Evolutionary conservation across 2,113 vertebrate species (phyloP), one percentile per base, ranked within the genome.

Genomic region (Periophthalmus modestus): DNA sequence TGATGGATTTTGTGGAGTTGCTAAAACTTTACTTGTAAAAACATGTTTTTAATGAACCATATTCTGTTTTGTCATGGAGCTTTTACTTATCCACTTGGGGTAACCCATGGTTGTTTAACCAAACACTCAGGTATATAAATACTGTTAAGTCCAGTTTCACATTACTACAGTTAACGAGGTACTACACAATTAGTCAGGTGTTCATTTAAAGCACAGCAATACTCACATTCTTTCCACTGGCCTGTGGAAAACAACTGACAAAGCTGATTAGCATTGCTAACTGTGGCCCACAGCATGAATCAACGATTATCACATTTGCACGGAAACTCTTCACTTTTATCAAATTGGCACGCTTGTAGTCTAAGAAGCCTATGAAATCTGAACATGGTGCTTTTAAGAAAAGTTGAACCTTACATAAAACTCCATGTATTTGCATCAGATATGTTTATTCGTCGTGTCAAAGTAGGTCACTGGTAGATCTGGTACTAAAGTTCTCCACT

Each of bases 151-250:
- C 39, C 43, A 1, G 14, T 28, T 34, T 36, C 59, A 67, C 57
- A 68, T 59, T 58, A 66, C 54, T 71, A 65, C 62, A 55, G 33
- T 59, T 62, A 72, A 67, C 16, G 39, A 72, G 54, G 19, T 2
- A 47, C 16, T 47, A 69, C 21, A 74, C 52, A 84, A 71, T 79
- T 21, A 77, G 73, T 28, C 48, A 52, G 36, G 77, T 55, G 23
- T 73, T 63, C 54, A 34, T 83, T 67, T 69, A 74, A 79, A 79
- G 71, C 18, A 0, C 72, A 79, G 52, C 75, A 74, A 69, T 86
- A 78, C 85, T 82, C 77, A 78, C 82, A 89, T 89, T 89, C 88
- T 89, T 89, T 90, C 84, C 85, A 82, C 61, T 77, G 69, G 50
- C 68, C 59, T 73, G 63, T 59, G 73, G 70, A 65, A 82, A 83